Evolutionary conservation across 2,888 invertebrate genomes (phyloP).

Genomic region (Folsomia candida): DNA sequence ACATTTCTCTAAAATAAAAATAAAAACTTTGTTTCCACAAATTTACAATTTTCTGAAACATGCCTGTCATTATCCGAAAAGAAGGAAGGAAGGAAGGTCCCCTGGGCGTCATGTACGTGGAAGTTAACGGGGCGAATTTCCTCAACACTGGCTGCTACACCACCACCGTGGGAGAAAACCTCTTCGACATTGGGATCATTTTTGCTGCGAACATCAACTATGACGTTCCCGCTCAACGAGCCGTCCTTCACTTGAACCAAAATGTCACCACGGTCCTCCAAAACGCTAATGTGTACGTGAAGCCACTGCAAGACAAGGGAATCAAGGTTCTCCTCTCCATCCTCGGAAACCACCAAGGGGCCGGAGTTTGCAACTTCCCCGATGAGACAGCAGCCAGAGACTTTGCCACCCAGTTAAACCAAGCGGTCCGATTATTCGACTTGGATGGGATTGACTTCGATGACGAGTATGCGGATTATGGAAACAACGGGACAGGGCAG

Average conservation of each 20-base stretch:
- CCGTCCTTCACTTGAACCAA: slow-evolving; percentile 10
- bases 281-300: slow-evolving; percentile 7
- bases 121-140: slow-evolving; percentile 23
- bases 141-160: slow-evolving; percentile 22
- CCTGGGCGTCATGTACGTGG: slow-evolving; percentile 23
- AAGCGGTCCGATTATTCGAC: slow-evolving; percentile 9
- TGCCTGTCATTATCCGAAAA: too few species aligned
- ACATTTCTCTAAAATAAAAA: too few species aligned
- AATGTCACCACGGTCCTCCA: slow-evolving; percentile 15
- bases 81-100: slow-evolving; percentile 2
- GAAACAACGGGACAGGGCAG: slow-evolving; percentile 17
- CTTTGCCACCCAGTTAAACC: slow-evolving; percentile 20
- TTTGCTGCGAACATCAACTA: slow-evolving; percentile 29
- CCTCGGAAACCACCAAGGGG: slow-evolving; percentile 27
- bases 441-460: slow-evolving; percentile 30
- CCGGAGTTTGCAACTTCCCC: slow-evolving; percentile 23
- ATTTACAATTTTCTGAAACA: too few species aligned
- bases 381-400: slow-evolving; percentile 10
- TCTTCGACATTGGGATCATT: slow-evolving; percentile 28
- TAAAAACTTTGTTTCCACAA: too few species aligned
- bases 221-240: slow-evolving; percentile 4
- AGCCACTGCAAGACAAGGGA: slow-evolving; percentile 21
- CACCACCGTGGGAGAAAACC: not conserved
- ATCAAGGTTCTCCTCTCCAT: slow-evolving; percentile 27
- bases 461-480: slow-evolving; percentile 26